Evolutionary conservation across 2,113 vertebrate genomes (phyloP).

Genomic region (Pluvialis apricaria): DNA sequence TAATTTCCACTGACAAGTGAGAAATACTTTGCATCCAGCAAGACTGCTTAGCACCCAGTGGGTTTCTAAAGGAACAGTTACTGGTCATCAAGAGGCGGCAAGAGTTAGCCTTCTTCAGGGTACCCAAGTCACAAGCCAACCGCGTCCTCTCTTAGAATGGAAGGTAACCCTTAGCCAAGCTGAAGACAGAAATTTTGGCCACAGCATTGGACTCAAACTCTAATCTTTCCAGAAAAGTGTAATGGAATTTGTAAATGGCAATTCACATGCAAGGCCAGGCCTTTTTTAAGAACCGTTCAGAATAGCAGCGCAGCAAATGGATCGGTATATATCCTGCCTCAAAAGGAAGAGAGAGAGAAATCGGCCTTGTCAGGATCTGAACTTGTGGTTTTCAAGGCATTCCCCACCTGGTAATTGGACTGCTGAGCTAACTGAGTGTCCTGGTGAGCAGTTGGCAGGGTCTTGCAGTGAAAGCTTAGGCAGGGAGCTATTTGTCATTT

Average conservation of each 20-base stretch:
- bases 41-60: background rate
- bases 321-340: background rate
- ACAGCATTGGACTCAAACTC: background rate
- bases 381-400: background rate
- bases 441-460: background rate
- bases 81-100: rapidly evolving
- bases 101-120: background rate
- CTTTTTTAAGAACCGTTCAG: background rate
- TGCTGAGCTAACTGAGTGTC: background rate
- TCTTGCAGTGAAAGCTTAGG: background rate
- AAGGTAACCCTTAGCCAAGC: background rate
- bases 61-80: background rate
- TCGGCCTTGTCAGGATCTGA: background rate
- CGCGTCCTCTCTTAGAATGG: no score
- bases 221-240: background rate
- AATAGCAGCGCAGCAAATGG: background rate
- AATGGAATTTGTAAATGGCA: background rate
- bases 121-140: background rate
- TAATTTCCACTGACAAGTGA: background rate
- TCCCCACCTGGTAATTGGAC: background rate
- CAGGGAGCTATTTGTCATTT: background rate
- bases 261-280: background rate
- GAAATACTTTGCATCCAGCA: background rate
- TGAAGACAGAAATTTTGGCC: background rate
- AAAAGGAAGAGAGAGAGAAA: background rate